Evolutionary conservation across 2,113 vertebrate species (phyloP).

Genomic region (Leuciscus idus): DNA sequence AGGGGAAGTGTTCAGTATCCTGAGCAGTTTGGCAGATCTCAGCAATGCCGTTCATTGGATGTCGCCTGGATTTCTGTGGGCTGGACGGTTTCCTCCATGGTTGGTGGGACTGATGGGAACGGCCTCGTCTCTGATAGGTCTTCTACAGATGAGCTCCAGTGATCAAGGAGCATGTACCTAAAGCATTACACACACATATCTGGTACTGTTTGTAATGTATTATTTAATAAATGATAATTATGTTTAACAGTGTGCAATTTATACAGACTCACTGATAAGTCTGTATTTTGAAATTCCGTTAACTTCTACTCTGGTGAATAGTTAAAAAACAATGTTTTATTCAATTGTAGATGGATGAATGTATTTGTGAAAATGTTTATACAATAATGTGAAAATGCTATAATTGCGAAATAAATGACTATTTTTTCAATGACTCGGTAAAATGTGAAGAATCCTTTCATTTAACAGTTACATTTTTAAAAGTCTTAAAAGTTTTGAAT

Average conservation of each 20-base stretch:
- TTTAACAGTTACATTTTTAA: background rate
- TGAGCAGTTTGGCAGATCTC: slow-evolving; percentile 83
- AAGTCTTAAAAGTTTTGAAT: background rate
- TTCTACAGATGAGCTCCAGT: slow-evolving; percentile 76
- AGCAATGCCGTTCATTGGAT: slow-evolving; percentile 92
- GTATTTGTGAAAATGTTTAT: background rate
- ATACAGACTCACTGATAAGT: background rate
- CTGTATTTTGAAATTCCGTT: background rate
- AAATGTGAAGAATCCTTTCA: background rate
- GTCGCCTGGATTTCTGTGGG: slow-evolving; percentile 90
- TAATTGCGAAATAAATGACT: background rate
- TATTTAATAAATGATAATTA: background rate
- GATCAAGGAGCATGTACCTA: slow-evolving; percentile 53
- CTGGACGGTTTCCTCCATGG: slow-evolving; percentile 86
- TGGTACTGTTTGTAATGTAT: background rate
- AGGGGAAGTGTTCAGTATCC: slow-evolving; percentile 76
- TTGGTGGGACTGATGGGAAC: slow-evolving; percentile 93
- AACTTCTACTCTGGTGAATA: background rate
- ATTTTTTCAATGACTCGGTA: background rate
- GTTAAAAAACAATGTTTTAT: background rate
- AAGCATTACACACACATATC: background rate
- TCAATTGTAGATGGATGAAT: background rate
- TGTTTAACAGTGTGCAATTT: background rate
- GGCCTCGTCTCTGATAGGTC: slow-evolving; percentile 84
- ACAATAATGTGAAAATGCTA: background rate